phyloP scores from a whole-genome alignment of 2,113 vertebrate genomes.

The Aptenodytes patagonicus region DNA sequence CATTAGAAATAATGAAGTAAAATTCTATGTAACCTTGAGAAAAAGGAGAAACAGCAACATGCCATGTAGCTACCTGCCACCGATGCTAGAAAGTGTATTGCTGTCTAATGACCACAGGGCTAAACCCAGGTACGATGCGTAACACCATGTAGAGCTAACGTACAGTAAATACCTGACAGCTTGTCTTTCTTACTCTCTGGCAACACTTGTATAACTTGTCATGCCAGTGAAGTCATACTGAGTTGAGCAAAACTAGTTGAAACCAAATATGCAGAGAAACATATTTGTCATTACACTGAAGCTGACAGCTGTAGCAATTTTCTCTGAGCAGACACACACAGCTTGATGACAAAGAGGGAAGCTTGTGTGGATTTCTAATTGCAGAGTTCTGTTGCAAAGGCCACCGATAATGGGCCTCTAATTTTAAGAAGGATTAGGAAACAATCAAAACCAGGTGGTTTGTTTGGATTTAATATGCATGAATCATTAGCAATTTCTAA shows the following conservation, averaged over 20 bases:
- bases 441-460: constrained; percentile 44
- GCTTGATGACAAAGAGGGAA: constrained; percentile 25
- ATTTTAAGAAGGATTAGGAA: constrained; percentile 45
- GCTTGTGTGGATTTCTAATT: constrained; percentile 40
- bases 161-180: background rate
- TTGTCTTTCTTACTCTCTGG: background rate
- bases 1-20: background rate
- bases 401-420: background rate
- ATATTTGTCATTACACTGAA: constrained; percentile 47
- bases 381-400: constrained; percentile 32
- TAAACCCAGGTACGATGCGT: background rate
- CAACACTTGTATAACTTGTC: constrained; percentile 33
- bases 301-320: constrained; percentile 46
- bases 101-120: background rate
- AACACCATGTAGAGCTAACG: background rate
- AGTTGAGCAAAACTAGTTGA: constrained; percentile 18
- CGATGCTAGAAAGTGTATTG: background rate
- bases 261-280: constrained; percentile 47
- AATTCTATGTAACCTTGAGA: background rate
- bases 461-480: constrained; percentile 45
- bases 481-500: constrained; percentile 18
- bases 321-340: constrained; percentile 3
- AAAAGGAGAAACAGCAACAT: background rate
- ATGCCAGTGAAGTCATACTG: background rate
- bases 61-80: background rate